Base-by-base conservation (phyloP, 2,888 invertebrate genomes). In the Unio delphinus region DNA sequence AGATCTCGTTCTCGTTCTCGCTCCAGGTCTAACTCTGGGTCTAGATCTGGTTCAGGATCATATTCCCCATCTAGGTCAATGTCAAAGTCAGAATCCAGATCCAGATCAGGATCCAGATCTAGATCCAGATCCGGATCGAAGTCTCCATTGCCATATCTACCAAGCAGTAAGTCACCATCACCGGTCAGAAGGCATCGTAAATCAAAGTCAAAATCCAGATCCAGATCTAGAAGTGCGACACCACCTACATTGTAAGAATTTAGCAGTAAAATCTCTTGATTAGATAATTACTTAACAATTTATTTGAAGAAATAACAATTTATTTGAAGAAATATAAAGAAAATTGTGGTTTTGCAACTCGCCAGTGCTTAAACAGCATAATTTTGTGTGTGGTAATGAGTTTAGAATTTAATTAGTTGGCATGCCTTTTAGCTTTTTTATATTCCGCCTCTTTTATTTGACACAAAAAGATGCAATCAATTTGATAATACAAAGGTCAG, bases 241-340 rank as follows among this genome's bases (percentile, higher is more conserved):
- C 95, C 95, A 20, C 95, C 95, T 57, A 94, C 94, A 85, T 95
- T 94, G 83, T 80, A 80, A 70, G 45, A 45, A 15, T 45, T 45
- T 45, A 45, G 15, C 45, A 3, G 45, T 45, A 11, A 45, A 45
- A 45, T 45, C 4, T 45, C 45, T 45, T 45, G 45, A 15, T 11
- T 11, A 45, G 45, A 45, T 15, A 45, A 45, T 45, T 45, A 15
- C 15, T 45, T 45, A 45, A 45, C 45, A 45, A 45, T 45, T 34
- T 45, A 45, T 45, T 45, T 45, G 3, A 45, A 45, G 45, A 3
- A 45, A 45, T 45, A 45, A 45, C 45, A 45, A 45, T 45, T 34
- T 45, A 45, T 45, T 45, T 45, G 3, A 45, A 45, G 45, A 3
- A 45, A 45, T 45, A 45, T 3, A 45, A 45, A 45, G 8, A 45